Conservation (phyloP, 2,113 vertebrate genomes). For the Emydocephalus ijimae region DNA sequence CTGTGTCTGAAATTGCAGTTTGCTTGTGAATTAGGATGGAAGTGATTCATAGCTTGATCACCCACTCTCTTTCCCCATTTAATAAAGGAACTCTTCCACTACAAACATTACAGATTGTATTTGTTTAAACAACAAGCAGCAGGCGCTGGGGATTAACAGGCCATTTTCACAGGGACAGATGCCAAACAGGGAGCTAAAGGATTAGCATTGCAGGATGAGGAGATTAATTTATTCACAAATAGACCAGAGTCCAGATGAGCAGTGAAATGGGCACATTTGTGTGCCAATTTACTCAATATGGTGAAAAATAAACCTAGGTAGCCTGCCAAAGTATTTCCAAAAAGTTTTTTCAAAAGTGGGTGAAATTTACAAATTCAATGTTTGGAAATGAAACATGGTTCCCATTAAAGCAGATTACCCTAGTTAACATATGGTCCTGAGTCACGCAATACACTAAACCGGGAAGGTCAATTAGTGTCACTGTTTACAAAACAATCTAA, state of each 20-base stretch:
- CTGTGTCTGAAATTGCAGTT: background rate
- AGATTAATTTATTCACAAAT: background rate
- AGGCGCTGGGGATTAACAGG: background rate
- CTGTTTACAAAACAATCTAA: background rate
- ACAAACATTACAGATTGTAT: background rate
- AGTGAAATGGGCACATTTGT: background rate
- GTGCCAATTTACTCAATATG: background rate
- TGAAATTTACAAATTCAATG: background rate
- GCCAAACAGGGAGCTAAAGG: background rate
- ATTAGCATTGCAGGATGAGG: background rate
- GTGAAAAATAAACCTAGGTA: background rate
- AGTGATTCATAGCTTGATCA: background rate
- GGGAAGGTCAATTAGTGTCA: background rate
- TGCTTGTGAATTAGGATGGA: slow-evolving; percentile 6
- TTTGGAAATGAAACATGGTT: background rate
- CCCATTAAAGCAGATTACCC: background rate
- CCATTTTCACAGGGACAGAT: background rate
- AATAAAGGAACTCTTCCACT: background rate
- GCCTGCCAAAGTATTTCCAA: background rate
- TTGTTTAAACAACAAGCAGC: background rate
- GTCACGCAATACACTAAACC: background rate
- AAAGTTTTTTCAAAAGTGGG: background rate
- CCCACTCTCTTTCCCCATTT: background rate
- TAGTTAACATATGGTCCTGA: background rate
- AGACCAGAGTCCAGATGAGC: background rate